A percentile compares a stretch with the other conserved stretches of the same genome.
Evolutionary conservation across 1,140 invertebrate genomes (phyloP).

Genomic region (Myzus persicae): DNA sequence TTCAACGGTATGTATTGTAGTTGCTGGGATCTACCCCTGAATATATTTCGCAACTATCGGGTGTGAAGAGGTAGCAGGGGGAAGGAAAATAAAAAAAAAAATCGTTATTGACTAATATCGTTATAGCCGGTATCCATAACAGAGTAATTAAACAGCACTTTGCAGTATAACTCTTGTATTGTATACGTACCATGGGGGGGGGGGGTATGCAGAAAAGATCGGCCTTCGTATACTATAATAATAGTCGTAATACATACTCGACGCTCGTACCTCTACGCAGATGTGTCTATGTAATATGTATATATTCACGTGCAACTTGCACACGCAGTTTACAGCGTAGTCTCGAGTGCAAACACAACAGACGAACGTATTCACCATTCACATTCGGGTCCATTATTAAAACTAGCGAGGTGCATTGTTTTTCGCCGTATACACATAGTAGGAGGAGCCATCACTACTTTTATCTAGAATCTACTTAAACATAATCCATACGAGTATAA

Average conservation of each 20-base stretch:
- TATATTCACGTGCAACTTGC: background rate
- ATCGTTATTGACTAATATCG: background rate
- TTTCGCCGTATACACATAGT: background rate
- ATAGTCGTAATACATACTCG: background rate
- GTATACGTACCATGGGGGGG: background rate
- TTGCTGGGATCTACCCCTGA: background rate
- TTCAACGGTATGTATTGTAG: background rate
- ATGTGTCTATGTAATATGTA: background rate
- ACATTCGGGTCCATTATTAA: background rate
- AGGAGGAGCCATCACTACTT: too few relatives aligned
- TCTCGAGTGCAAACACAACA: conserved; percentile 28
- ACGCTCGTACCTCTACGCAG: background rate
- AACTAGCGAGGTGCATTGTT: background rate
- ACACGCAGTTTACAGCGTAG: background rate
- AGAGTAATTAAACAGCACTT: background rate
- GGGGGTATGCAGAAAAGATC: background rate
- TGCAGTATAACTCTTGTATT: background rate
- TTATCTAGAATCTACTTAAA: too few relatives aligned
- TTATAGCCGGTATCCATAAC: background rate
- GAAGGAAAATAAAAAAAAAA: background rate
- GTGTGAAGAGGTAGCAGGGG: background rate
- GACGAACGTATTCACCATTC: background rate
- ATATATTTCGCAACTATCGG: background rate
- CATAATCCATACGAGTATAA: too few relatives aligned
- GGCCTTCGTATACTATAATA: background rate